Percentiles rank a stretch among this genome's conserved stretches.
phyloP scores from a whole-genome alignment of 2,797 vertebrate genomes.

The Gobio occitaniae region DNA sequence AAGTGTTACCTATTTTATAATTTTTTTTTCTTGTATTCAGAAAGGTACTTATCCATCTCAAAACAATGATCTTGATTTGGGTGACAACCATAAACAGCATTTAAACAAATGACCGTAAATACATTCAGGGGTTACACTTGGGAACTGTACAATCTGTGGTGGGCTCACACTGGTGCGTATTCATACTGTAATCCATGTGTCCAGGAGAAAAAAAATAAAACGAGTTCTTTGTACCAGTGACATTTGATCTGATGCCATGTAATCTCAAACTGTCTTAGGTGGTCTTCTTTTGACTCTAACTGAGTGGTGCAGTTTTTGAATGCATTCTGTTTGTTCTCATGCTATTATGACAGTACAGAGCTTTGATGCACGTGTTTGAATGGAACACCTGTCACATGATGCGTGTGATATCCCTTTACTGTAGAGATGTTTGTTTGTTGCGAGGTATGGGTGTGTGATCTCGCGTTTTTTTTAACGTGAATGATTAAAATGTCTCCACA shows the following conservation, averaged over 20 bases:
- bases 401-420: not conserved
- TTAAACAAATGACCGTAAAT: not conserved
- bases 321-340: not conserved
- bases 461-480: too few species aligned
- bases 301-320: not conserved
- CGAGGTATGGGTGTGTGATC: not conserved
- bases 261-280: not conserved
- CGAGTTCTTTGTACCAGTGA: not conserved
- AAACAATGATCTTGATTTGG: not conserved
- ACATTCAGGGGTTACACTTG: not conserved
- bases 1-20: too few species aligned
- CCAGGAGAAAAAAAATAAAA: not conserved
- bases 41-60: not conserved
- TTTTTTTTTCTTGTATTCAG: not conserved
- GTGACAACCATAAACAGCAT: not conserved
- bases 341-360: not conserved
- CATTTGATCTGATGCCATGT: not conserved
- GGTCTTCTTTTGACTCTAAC: not conserved
- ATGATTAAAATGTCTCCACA: too few species aligned
- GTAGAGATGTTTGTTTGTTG: not conserved
- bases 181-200: not conserved
- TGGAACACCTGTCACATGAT: slow-evolving; percentile 5
- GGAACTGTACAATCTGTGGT: not conserved
- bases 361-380: not conserved
- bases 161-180: not conserved